Percentiles rank a stretch among this genome's conserved stretches.
These are phyloP conservation scores for Oligia latruncula DNA, from an alignment of 2,888 invertebrate species.

Conservation along the genomic window DNA sequence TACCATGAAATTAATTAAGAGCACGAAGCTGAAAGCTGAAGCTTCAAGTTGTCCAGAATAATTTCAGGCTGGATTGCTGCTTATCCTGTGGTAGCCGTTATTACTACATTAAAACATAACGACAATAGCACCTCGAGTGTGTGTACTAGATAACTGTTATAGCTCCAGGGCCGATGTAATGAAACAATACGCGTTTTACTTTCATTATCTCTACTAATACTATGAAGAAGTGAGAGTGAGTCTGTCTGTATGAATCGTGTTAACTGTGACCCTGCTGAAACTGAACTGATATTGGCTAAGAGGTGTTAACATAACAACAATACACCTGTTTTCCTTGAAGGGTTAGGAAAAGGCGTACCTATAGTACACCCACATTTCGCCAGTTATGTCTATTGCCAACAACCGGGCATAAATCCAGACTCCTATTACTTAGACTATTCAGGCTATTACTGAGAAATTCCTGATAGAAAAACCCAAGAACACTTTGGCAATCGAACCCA, in stretches of 20 bases:
- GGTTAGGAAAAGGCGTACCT: neutral
- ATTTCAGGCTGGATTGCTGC: neutral
- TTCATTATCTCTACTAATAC: neutral
- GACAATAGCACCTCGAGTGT: slow-evolving; percentile 31
- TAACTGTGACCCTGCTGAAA: neutral
- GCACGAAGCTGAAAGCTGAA: neutral
- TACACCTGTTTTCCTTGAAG: neutral
- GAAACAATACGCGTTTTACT: slow-evolving; percentile 16
- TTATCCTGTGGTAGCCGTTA: neutral
- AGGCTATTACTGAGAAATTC: too few relatives aligned
- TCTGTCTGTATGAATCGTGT: neutral
- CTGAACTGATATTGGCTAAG: neutral
- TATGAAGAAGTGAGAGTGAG: slow-evolving; percentile 15
- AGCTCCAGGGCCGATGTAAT: slow-evolving; percentile 1
- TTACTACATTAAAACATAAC: neutral
- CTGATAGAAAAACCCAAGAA: too few relatives aligned
- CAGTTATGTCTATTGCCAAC: neutral
- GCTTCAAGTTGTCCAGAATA: neutral
- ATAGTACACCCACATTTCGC: neutral
- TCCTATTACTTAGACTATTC: too few relatives aligned
- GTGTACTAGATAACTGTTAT: neutral
- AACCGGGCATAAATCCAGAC: neutral
- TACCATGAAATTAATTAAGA: neutral
- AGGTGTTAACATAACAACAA: neutral
- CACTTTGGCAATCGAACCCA: neutral